Percentiles rank a stretch among this genome's conserved stretches.
phyloP scores from a whole-genome alignment of 2,888 invertebrate species.

The Tridacna crocea region DNA sequence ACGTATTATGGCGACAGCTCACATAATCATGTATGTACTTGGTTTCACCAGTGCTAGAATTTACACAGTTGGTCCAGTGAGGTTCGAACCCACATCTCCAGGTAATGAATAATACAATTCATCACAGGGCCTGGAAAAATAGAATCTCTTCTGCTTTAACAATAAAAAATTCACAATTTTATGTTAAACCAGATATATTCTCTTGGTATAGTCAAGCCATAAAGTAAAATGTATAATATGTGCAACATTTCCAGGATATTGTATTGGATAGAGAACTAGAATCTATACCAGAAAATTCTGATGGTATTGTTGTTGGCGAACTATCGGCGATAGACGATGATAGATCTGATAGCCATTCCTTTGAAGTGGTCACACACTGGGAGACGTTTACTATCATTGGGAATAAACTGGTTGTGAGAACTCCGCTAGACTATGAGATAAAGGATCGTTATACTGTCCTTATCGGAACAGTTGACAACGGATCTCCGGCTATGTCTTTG shows the following conservation, averaged over 20 bases:
- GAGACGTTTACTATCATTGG: constrained; percentile 61
- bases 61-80: no score
- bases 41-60: no score
- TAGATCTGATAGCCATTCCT: constrained; percentile 59
- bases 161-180: neutral
- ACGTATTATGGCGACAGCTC: no score
- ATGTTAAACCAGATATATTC: neutral
- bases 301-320: constrained; percentile 61
- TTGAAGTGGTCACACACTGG: constrained; percentile 66
- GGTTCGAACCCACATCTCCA: no score
- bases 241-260: constrained; percentile 59
- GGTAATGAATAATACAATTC: no score
- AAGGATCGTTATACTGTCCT: constrained; percentile 48
- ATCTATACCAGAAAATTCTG: constrained; percentile 67
- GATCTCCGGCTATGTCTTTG: constrained; percentile 48
- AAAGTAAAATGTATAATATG: no score
- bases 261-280: constrained; percentile 52
- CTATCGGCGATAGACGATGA: constrained; percentile 66
- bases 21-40: no score
- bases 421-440: constrained; percentile 62
- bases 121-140: no score
- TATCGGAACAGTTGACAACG: constrained; percentile 64
- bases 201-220: neutral
- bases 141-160: no score
- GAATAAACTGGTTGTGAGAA: constrained; percentile 41